Base-by-base conservation (phyloP, 1,140 invertebrate genomes). In the Neodiprion fabricii region DNA sequence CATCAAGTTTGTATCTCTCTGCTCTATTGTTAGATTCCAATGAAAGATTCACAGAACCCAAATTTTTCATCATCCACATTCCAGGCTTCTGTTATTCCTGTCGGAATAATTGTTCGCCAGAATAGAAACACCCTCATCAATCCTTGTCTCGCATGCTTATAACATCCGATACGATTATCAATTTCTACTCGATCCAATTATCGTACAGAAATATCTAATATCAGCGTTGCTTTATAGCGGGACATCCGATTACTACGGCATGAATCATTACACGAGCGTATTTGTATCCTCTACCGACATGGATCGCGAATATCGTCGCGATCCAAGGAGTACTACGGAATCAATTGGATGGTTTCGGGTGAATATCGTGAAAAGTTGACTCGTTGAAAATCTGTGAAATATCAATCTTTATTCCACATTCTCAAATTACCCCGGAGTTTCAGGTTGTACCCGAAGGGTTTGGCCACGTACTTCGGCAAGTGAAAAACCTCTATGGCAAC, bases 221-320 rank as follows among this genome's bases (percentile, higher is more conserved):
- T 40, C 28, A 40, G 28, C 5, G 28, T 40, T 40, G 9, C 86
- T 91, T 61, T 17, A 5, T 17, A 79, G 76, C 78, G 91, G 91
- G 21, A 89, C 89, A 0, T 87, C 87, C 11, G 91, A 91, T 77
- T 92, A 90, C 85, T 89, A 91, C 72, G 90, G 90, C 0, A 76
- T 92, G 1, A 91, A 91, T 75, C 89, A 91, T 79, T 92, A 92
- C 75, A 90, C 90, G 0, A 89, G 89, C 85, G 71, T n/a, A 4
- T 21, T 83, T 1, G 70, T 83, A 9, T 4, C 1, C 1, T 14
- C 71, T 14, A 0, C 10, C 9, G 50, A 80, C 12, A 49, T 75
- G 5, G 77, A 21, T 21, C 17, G 78, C 48, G 78, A 78, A 9
- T 9, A 21, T 5, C 79, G 75, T n/a, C n/a, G 67, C 11, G 76